phyloP scores from a whole-genome alignment of 1,140 invertebrate genomes.

The Diachasmimorpha longicaudata region DNA sequence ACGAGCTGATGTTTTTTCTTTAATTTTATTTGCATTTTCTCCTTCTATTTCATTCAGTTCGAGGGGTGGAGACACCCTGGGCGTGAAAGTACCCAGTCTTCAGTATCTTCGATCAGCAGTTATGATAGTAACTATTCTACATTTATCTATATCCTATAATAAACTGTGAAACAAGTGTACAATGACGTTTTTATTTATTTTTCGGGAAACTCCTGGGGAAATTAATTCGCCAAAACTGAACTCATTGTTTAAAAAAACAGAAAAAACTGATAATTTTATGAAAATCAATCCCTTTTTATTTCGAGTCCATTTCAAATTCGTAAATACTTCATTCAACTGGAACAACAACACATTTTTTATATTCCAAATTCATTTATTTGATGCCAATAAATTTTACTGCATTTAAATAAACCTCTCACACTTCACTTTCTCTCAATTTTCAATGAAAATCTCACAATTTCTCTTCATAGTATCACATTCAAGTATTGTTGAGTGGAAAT shows the following conservation, averaged over 20 bases:
- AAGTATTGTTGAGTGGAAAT: background rate
- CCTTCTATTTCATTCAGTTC: constrained; percentile 30
- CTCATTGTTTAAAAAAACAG: no score
- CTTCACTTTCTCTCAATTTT: no score
- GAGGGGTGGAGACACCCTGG: constrained; percentile 38
- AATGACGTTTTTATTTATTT: background rate
- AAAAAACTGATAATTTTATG: no score
- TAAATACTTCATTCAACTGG: no score
- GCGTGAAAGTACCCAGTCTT: constrained; percentile 48
- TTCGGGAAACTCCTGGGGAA: background rate
- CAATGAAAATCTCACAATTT: background rate
- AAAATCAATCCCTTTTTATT: no score
- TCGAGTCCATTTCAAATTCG: no score
- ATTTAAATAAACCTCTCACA: no score
- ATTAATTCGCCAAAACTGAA: background rate
- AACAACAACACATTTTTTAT: no score
- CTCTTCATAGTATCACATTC: background rate
- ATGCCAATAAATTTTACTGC: no score
- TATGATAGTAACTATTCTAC: constrained; percentile 64
- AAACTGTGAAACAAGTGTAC: constrained; percentile 64
- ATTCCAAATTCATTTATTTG: no score
- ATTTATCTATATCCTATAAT: constrained; percentile 65
- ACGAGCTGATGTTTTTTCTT: background rate
- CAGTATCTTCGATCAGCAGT: constrained; percentile 61
- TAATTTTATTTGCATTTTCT: background rate